These are phyloP conservation scores for Mimas tiliae DNA, from an alignment of 2,888 invertebrate species.

Conservation along the genomic window DNA sequence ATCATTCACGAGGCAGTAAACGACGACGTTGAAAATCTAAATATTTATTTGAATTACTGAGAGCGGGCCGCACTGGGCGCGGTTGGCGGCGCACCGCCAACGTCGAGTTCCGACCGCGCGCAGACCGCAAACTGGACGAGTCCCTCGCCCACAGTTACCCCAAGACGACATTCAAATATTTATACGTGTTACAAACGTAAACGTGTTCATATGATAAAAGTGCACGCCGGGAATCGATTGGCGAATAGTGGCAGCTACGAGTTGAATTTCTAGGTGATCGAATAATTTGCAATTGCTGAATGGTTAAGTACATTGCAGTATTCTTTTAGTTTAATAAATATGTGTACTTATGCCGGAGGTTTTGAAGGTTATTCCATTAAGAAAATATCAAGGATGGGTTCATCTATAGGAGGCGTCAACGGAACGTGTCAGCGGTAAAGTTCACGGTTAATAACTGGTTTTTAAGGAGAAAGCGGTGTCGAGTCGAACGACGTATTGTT, in stretches of 20 bases:
- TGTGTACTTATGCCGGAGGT: slow-evolving; percentile 24
- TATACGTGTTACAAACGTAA: slow-evolving; percentile 43
- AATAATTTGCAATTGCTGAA: too few relatives aligned
- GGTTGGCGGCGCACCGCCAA: slow-evolving; percentile 39
- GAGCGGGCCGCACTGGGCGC: slow-evolving; percentile 42
- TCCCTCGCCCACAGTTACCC: slow-evolving; percentile 46
- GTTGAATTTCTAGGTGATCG: not conserved
- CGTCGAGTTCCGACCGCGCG: slow-evolving; percentile 47
- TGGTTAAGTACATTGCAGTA: too few relatives aligned
- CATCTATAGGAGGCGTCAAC: slow-evolving; percentile 5
- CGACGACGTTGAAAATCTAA: slow-evolving; percentile 58
- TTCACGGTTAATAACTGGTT: slow-evolving; percentile 1
- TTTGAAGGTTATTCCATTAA: not conserved
- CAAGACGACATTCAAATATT: slow-evolving; percentile 52
- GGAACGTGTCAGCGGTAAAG: slow-evolving; percentile 1
- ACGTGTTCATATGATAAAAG: slow-evolving; percentile 38
- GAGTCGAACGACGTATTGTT: not conserved
- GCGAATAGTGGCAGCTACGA: not conserved
- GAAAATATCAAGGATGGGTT: slow-evolving; percentile 7
- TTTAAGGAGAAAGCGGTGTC: not conserved
- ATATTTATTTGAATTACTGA: slow-evolving; percentile 63
- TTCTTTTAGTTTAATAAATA: not conserved
- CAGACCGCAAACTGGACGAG: slow-evolving; percentile 51
- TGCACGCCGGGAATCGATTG: slow-evolving; percentile 35
- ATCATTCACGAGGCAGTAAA: slow-evolving; percentile 58